Base-by-base conservation (phyloP, 2,113 vertebrate genomes). In the Clinocottus analis region DNA sequence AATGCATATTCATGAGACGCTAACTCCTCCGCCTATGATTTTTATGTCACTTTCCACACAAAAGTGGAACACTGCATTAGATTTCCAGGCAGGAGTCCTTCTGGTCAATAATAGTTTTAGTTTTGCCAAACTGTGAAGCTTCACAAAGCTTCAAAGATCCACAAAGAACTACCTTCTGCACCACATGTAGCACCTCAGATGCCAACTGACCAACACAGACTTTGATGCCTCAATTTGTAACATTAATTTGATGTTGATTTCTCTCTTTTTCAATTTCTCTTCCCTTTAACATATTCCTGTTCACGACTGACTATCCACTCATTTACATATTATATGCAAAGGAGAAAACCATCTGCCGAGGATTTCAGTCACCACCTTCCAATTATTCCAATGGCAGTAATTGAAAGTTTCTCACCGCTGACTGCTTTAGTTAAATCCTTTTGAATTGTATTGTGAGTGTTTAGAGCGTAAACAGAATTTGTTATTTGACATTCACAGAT, bases 1-100 rank as follows among this genome's bases (percentile, higher is more conserved):
- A 39, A 71, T 82, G 84, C 79, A 82, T 72, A 75, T 85, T 72
- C 23, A 82, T 75, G 55, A 66, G 4, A 37, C 2, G 29, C 37
- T 66, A 21, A 75, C 19, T 65, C 63, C 64, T 58, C 70, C 60
- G 23, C 49, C 64, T 25, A 5, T 61, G 68, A 80, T 41, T 45
- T 73, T 68, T 56, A 45, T 62, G 45, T 63, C 47, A 62, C 62
- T 59, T 73, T 63, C 1, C 47, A 51, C 23, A 65, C 56, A 73
- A 10, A 27, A 23, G 55, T 59, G n/a, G 51, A 70, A 56, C 19
- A 31, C 25, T 66, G 53, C 23, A 25, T 29, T 45, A 27, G 35
- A 33, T 27, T 62, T 25, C 13, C 21, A 10, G 29, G 41, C 16
- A 59, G 13, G 29, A 65, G 60, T 63, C 53, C 45, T n/a, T 12